Conservation (phyloP, 1,140 invertebrate species). For the Lutraria rhynchaena region DNA sequence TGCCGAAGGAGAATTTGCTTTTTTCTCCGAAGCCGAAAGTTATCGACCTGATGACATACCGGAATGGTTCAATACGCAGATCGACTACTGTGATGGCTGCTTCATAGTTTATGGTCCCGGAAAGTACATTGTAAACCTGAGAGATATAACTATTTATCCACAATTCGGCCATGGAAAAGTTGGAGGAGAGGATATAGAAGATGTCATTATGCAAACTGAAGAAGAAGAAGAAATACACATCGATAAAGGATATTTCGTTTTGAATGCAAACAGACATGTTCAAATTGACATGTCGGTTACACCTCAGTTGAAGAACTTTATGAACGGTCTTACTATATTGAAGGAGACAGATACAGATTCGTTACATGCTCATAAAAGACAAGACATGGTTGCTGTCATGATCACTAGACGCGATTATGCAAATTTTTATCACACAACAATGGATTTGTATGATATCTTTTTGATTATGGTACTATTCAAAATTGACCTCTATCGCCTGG, state of each 20-base stretch:
- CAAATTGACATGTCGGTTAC: conserved; percentile 30
- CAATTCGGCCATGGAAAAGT: conserved; percentile 21
- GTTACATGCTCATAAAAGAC: conserved; percentile 37
- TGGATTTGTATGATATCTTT: conserved; percentile 77
- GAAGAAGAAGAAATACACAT: conserved; percentile 67
- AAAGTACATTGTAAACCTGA: conserved; percentile 55
- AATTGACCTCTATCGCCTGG: conserved; percentile 63
- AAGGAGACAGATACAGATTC: conserved; percentile 57
- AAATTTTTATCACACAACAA: conserved; percentile 79
- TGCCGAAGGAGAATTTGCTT: conserved; percentile 16
- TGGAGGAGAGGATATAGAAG: conserved; percentile 73
- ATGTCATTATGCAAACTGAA: conserved; percentile 75
- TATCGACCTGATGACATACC: conserved; percentile 22
- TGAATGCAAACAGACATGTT: conserved; percentile 52
- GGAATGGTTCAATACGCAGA: conserved; percentile 46
- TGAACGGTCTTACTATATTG: conserved; percentile 1
- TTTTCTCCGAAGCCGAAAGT: conserved; percentile 12
- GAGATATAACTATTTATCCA: conserved; percentile 62
- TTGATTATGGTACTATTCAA: conserved; percentile 75
- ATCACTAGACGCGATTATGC: conserved; percentile 76
- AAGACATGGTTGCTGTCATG: conserved; percentile 58
- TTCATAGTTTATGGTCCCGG: conserved; percentile 56
- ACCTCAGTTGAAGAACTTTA: conserved; percentile 59
- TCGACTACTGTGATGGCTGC: conserved; percentile 34
- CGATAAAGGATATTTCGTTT: conserved; percentile 68